phyloP scores from a whole-genome alignment of 2,888 invertebrate genomes.

The Morinoia aosen region DNA sequence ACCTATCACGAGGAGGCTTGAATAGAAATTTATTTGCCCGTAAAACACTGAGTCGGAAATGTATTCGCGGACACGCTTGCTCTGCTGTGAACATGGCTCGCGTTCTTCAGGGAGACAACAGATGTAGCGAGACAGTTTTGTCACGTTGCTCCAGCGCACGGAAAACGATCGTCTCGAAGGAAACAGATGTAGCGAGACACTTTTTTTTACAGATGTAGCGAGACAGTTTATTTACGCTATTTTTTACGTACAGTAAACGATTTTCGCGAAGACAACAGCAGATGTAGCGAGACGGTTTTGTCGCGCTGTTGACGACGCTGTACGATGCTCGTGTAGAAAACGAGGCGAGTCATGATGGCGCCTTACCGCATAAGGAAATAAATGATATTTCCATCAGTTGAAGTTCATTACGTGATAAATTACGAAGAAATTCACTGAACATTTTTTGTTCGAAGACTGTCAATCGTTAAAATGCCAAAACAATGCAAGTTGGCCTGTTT shows the following conservation, averaged over 20 bases:
- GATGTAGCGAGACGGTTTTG: neutral
- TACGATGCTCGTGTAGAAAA: too few species aligned
- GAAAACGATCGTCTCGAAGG: neutral
- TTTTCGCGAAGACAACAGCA: neutral
- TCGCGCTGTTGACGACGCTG: neutral
- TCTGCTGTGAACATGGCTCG: neutral
- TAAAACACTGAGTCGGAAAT: conserved; percentile 9
- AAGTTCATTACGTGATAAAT: too few species aligned
- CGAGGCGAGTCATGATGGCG: neutral
- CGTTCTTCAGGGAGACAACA: neutral
- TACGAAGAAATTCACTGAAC: too few species aligned
- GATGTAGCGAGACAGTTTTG: neutral
- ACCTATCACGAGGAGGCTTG: conserved; percentile 12
- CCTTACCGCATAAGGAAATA: neutral
- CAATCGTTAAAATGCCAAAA: too few species aligned
- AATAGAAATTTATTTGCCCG: conserved; percentile 17
- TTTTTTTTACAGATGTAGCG: too few species aligned
- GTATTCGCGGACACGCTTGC: conserved; percentile 4
- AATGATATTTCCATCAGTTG: neutral
- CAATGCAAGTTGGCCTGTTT: too few species aligned
- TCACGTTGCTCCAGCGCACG: neutral
- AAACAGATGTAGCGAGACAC: too few species aligned
- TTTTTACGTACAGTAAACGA: neutral
- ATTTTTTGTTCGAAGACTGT: too few species aligned
- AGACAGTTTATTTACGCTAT: too few species aligned